These are phyloP conservation scores for Loripinus fragilis DNA, from an alignment of 2,888 invertebrate genomes.

Conservation along the genomic window DNA sequence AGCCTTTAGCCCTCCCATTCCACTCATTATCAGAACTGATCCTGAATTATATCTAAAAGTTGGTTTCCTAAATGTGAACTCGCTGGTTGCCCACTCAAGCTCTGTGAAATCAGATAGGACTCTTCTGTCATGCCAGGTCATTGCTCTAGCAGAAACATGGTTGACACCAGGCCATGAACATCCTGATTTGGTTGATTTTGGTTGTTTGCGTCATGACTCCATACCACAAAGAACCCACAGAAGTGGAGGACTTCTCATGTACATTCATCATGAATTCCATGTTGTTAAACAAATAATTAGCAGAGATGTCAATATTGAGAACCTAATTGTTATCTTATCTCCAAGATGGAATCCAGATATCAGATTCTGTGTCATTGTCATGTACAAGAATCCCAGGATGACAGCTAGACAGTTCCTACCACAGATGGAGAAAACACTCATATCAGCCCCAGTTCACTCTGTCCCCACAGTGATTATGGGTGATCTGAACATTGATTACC, in stretches of 20 bases:
- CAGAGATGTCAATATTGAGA: neutral
- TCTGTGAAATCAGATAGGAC: neutral
- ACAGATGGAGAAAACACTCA: neutral
- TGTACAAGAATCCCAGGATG: neutral
- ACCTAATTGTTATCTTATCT: neutral
- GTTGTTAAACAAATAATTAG: neutral
- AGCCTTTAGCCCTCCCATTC: neutral
- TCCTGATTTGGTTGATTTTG: neutral
- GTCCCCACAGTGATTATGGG: neutral
- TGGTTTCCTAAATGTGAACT: constrained; percentile 4
- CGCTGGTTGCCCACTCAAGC: neutral
- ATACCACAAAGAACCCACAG: neutral
- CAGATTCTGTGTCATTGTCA: neutral
- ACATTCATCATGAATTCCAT: neutral
- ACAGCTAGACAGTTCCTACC: neutral
- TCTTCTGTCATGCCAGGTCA: neutral
- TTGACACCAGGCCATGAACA: neutral
- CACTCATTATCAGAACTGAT: neutral
- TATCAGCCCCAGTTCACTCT: neutral
- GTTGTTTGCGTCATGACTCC: neutral
- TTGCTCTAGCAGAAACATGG: constrained; percentile 8
- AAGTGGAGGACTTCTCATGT: constrained; percentile 20
- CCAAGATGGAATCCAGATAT: neutral
- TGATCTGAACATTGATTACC: constrained; percentile 3
- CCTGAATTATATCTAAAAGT: neutral